phyloP scores from a whole-genome alignment of 2,888 invertebrate species.

The Oxycera nigricornis region DNA sequence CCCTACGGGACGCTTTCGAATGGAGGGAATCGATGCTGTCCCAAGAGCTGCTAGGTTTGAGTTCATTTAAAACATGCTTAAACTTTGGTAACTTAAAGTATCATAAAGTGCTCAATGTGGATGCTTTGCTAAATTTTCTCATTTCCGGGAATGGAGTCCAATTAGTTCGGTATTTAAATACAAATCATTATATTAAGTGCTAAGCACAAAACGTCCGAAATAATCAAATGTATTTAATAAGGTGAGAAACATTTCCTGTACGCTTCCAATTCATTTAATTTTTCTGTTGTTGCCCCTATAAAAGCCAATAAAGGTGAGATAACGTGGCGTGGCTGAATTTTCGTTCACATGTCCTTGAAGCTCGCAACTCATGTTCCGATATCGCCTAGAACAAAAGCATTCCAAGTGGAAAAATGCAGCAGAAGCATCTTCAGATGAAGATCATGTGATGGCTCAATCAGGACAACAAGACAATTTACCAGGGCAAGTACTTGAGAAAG shows the following conservation, averaged over 20 bases:
- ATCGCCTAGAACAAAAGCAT: slow-evolving; percentile 35
- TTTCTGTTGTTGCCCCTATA: slow-evolving; percentile 13
- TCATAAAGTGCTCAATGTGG: too few relatives aligned
- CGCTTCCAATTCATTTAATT: slow-evolving; percentile 22
- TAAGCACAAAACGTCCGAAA: too few relatives aligned
- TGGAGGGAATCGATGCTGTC: background rate
- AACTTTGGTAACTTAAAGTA: too few relatives aligned
- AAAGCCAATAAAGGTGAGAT: slow-evolving; percentile 32
- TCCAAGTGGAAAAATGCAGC: slow-evolving; percentile 23
- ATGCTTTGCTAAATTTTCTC: too few relatives aligned
- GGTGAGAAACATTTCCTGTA: slow-evolving; percentile 28
- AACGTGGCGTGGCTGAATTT: slow-evolving; percentile 11
- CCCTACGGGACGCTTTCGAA: slow-evolving; percentile 17
- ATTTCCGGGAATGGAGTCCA: too few relatives aligned
- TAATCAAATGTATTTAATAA: too few relatives aligned
- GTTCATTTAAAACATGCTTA: background rate
- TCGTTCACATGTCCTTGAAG: slow-evolving; percentile 39
- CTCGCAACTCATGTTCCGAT: slow-evolving; percentile 26
- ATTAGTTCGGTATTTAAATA: too few relatives aligned
- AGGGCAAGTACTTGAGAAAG: slow-evolving; percentile 23
- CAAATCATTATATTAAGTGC: too few relatives aligned
- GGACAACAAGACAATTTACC: slow-evolving; percentile 15
- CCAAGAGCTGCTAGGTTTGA: background rate
- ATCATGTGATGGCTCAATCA: slow-evolving; percentile 39
- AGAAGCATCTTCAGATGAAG: slow-evolving; percentile 15